Evolutionary conservation across 2,888 invertebrate genomes (phyloP).

Genomic region (Amorpha juglandis): DNA sequence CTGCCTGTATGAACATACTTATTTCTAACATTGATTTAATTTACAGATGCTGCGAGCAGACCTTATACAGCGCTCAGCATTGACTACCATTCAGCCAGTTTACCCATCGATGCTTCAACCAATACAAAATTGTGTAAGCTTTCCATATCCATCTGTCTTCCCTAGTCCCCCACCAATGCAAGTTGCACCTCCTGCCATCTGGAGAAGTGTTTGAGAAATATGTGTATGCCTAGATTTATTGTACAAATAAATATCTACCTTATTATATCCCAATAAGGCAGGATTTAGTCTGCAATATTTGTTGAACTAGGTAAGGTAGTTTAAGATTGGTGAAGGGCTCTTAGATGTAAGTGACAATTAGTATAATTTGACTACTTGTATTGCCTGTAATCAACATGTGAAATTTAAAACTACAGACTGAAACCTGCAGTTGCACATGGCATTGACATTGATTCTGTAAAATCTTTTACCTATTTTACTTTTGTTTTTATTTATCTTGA

Average conservation of each 20-base stretch:
- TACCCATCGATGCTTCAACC: slow-evolving; percentile 53
- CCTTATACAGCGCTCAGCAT: slow-evolving; percentile 52
- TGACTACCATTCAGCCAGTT: slow-evolving; percentile 46
- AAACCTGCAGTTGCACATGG: background rate
- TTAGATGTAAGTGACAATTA: slow-evolving; percentile 29
- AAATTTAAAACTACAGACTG: background rate
- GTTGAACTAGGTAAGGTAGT: background rate
- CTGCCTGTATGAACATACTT: too few relatives aligned
- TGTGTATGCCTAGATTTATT: background rate
- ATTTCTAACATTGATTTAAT: slow-evolving; percentile 16
- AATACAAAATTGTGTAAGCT: slow-evolving; percentile 49
- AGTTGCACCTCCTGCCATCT: slow-evolving; percentile 51
- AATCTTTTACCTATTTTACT: background rate
- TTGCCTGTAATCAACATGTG: background rate
- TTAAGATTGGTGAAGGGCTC: background rate
- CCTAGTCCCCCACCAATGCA: slow-evolving; percentile 43
- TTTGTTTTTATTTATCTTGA: slow-evolving; percentile 5
- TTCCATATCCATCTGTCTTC: slow-evolving; percentile 53
- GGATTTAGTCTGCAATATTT: background rate
- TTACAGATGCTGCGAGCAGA: slow-evolving; percentile 62
- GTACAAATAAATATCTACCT: slow-evolving; percentile 10
- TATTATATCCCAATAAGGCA: slow-evolving; percentile 6
- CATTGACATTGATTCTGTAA: background rate
- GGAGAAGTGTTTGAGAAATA: slow-evolving; percentile 53
- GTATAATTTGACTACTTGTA: background rate